Percentiles rank a stretch among this genome's conserved stretches.
These are phyloP conservation scores for Rhizomys pruinosus DNA, from an alignment of 2,113 vertebrate genomes.

Conservation along the genomic window DNA sequence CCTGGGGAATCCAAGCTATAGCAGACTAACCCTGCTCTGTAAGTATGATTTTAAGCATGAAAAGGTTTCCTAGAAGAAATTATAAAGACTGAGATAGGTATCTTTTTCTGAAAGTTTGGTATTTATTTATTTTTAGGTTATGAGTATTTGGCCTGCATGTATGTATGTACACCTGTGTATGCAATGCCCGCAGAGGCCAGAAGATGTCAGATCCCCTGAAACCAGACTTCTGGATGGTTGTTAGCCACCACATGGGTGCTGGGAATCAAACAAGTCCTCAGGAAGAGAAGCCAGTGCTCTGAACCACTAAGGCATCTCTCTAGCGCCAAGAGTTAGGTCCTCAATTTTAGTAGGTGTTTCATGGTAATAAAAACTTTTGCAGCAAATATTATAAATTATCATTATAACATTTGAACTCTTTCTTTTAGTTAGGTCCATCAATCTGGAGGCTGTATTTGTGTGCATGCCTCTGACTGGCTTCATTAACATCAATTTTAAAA, in stretches of 20 bases:
- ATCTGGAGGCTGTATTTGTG: background rate
- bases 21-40: constrained; percentile 26
- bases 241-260: too few species aligned
- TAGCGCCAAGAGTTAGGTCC: background rate
- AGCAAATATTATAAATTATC: constrained; percentile 37
- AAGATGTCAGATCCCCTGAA: too few species aligned
- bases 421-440: constrained; percentile 11
- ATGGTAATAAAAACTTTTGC: constrained; percentile 19
- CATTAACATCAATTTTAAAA: background rate
- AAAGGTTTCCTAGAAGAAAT: constrained; percentile 55
- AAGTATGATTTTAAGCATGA: constrained; percentile 49
- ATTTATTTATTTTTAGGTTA: too few species aligned
- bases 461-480: background rate
- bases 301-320: too few species aligned
- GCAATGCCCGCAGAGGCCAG: too few species aligned
- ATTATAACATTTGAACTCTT: background rate
- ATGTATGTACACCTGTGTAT: too few species aligned
- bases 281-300: too few species aligned
- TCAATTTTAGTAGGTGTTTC: constrained; percentile 26
- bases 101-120: too few species aligned
- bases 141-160: too few species aligned
- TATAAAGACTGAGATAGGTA: constrained; percentile 30
- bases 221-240: too few species aligned
- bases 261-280: too few species aligned
- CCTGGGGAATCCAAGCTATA: constrained; percentile 34